phyloP scores from a whole-genome alignment of 2,113 vertebrate genomes.

The Tragelaphus strepsiceros region DNA sequence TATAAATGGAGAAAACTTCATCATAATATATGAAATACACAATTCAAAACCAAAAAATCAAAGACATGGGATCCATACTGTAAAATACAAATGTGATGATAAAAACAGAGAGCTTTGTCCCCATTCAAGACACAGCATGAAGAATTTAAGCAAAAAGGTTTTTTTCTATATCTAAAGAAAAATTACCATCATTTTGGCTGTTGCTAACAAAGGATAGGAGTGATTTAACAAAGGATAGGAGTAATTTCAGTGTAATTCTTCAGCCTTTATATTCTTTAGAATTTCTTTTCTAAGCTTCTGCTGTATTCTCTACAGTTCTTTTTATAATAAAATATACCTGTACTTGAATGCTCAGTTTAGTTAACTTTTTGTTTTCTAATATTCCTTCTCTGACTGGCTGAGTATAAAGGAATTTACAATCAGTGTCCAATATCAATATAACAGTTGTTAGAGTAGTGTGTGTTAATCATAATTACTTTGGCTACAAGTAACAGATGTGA shows the following conservation, averaged over 20 bases:
- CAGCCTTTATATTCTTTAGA: not conserved
- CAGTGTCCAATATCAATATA: not conserved
- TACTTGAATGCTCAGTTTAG: not conserved
- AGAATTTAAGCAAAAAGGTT: not conserved
- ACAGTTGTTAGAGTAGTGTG: not conserved
- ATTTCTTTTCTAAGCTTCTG: not conserved
- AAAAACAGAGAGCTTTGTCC: not conserved
- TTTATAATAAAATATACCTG: not conserved
- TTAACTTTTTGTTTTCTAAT: not conserved
- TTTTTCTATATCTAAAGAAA: not conserved
- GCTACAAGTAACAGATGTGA: not conserved
- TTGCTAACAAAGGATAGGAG: not conserved
- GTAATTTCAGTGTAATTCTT: not conserved
- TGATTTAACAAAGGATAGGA: not conserved
- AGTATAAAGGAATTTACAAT: not conserved
- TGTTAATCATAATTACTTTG: conserved; percentile 3
- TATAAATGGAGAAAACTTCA: conserved; percentile 17
- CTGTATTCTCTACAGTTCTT: not conserved
- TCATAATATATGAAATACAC: not conserved
- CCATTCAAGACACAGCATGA: conserved; percentile 1
- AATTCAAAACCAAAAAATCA: not conserved
- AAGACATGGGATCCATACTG: not conserved
- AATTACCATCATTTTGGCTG: not conserved
- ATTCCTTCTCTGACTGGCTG: not conserved
- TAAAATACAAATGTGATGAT: not conserved